phyloP scores from a whole-genome alignment of 2,113 vertebrate species.

The Phylloscopus trochiloides region DNA sequence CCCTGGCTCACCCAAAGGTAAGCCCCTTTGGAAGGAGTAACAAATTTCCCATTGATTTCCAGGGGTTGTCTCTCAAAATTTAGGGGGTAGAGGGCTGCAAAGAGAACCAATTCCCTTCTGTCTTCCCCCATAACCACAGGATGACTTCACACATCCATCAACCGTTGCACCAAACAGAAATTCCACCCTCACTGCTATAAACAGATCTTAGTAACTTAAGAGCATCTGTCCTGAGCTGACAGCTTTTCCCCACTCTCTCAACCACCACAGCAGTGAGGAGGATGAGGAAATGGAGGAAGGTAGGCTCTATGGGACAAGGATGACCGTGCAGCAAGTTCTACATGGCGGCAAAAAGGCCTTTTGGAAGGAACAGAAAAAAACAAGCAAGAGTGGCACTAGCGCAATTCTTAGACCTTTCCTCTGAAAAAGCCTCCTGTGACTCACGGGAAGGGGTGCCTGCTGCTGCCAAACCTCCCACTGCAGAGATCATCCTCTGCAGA shows the following conservation, averaged over 20 bases:
- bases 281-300: neutral
- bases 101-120: neutral
- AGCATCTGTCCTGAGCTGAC: neutral
- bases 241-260: neutral
- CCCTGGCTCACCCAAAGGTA: too few relatives aligned
- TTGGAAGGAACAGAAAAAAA: neutral
- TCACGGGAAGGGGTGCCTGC: constrained; percentile 9
- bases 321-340: neutral
- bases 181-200: neutral
- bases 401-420: neutral
- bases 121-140: neutral
- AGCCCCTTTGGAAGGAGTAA: neutral
- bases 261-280: neutral
- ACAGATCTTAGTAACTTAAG: neutral
- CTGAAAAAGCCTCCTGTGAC: neutral
- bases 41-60: neutral
- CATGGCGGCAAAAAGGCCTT: neutral
- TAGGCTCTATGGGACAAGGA: neutral
- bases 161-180: neutral
- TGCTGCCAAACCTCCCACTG: constrained; percentile 44
- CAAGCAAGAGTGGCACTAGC: neutral
- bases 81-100: neutral
- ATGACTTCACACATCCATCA: neutral
- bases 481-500: constrained; percentile 18
- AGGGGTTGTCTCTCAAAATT: neutral